phyloP scores from a whole-genome alignment of 1,140 invertebrate species.

The Globodera ellingtonae region DNA sequence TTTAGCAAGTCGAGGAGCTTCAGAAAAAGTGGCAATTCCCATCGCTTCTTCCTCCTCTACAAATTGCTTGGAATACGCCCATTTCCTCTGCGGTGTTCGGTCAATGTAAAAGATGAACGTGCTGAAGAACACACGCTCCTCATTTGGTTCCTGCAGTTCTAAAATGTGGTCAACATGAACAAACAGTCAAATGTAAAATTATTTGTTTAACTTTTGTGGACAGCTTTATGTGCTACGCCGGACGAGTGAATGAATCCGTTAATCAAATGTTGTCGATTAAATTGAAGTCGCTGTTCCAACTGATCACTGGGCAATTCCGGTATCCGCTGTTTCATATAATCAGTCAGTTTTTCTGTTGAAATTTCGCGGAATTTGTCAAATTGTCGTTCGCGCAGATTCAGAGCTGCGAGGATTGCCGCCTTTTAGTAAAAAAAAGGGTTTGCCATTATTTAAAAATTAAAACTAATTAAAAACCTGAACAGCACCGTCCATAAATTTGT shows the following conservation, averaged over 20 bases:
- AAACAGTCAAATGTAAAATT: not conserved
- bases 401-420: constrained; percentile 18
- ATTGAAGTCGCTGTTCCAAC: constrained; percentile 7
- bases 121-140: not conserved
- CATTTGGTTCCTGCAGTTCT: not conserved
- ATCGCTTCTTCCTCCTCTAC: not conserved
- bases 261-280: constrained; percentile 17
- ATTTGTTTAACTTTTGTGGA: not conserved
- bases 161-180: not conserved
- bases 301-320: constrained; percentile 7
- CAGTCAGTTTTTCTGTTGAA: constrained; percentile 16
- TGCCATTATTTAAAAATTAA: not conserved
- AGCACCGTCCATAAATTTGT: constrained; percentile 27
- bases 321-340: constrained; percentile 10
- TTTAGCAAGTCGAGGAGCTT: constrained; percentile 1
- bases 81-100: not conserved
- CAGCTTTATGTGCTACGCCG: not conserved
- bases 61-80: not conserved
- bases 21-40: not conserved
- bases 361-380: constrained; percentile 27
- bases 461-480: constrained; percentile 5
- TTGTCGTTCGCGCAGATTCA: constrained; percentile 17
- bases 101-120: constrained; percentile 26
- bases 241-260: constrained; percentile 24
- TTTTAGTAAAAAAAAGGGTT: not conserved